Conservation (phyloP, 2,888 invertebrate species). For the Ophion ventricosus region DNA sequence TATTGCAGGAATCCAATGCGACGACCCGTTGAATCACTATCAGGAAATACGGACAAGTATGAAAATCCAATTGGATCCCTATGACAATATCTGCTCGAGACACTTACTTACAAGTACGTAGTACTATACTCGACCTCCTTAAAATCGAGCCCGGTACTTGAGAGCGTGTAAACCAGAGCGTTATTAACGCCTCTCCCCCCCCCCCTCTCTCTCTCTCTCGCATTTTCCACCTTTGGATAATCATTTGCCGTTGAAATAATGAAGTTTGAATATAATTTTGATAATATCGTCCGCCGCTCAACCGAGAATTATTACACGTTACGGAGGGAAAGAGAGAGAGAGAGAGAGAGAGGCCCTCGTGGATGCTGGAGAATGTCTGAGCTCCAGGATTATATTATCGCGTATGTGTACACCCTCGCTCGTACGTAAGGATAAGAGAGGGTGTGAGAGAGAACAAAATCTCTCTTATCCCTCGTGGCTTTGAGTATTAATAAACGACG, state of each 20-base stretch:
- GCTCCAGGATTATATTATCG: slow-evolving; percentile 55
- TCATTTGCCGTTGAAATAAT: slow-evolving; percentile 62
- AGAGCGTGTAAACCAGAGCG: slow-evolving; percentile 44
- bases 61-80: too few species aligned
- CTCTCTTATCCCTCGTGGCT: slow-evolving; percentile 54
- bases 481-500: slow-evolving; percentile 62
- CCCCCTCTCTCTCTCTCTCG: slow-evolving; percentile 11
- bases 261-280: slow-evolving; percentile 67
- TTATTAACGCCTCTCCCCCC: slow-evolving; percentile 57
- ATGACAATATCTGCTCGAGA: too few species aligned
- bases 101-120: too few species aligned
- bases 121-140: slow-evolving; percentile 22
- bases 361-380: slow-evolving; percentile 44
- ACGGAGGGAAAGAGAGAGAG: slow-evolving; percentile 22
- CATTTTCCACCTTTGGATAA: slow-evolving; percentile 59
- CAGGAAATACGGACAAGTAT: too few species aligned
- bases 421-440: slow-evolving; percentile 28
- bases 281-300: slow-evolving; percentile 59
- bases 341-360: not conserved
- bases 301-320: slow-evolving; percentile 61
- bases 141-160: slow-evolving; percentile 18
- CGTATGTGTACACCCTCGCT: slow-evolving; percentile 31
- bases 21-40: too few species aligned
- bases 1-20: too few species aligned
- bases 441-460: slow-evolving; percentile 41